Evolutionary conservation across 2,888 invertebrate species (phyloP), one percentile per base, ranked within the genome.

Genomic region (Megamerina dolium): DNA sequence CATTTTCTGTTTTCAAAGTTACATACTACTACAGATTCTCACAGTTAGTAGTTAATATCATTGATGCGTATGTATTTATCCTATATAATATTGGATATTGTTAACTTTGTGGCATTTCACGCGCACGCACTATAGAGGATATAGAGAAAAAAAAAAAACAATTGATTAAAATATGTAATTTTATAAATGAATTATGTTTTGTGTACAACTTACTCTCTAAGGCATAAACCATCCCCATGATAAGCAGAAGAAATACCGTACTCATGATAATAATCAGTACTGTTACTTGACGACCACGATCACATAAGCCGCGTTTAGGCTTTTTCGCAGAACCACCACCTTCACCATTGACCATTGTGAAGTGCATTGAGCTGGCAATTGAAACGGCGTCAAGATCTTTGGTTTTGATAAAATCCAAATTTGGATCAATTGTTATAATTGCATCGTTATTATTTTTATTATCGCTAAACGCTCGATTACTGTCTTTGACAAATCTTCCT

Each of bases 301-400:
- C 77, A 67, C 86, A 87, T 66, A 86, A 86, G 61, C 82, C 83
- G 52, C 77, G 77, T 60, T 82, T 81, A 49, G 75, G 76, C 49
- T 77, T 73, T 62, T 80, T 78, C 38, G 69, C 66, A 49, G 69
- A 66, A 49, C 77, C 77, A 59, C 82, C 78, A 41, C 80, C 79
- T 57, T 83, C 79, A 42, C 85, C 85, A 65, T 88, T 88, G 48
- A 89, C 84, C 42, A 89, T 85, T 10, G 89, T 89, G 67, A 89
- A 89, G 70, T 89, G 88, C 62, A 85, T 88, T 48, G 88, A 88
- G 72, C 88, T 88, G 40, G 87, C 88, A 47, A 87, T 76, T 29
- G 88, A 88, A 45, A 79, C 77, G 38, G 79, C 77, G 66, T 88
- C 88, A 72, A 73, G 57, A 76, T 76, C 65, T 78, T 77, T 56